Base-by-base conservation (phyloP, 37 sponge, comb jelly and placozoan genomes). In the Geodia barretti region DNA sequence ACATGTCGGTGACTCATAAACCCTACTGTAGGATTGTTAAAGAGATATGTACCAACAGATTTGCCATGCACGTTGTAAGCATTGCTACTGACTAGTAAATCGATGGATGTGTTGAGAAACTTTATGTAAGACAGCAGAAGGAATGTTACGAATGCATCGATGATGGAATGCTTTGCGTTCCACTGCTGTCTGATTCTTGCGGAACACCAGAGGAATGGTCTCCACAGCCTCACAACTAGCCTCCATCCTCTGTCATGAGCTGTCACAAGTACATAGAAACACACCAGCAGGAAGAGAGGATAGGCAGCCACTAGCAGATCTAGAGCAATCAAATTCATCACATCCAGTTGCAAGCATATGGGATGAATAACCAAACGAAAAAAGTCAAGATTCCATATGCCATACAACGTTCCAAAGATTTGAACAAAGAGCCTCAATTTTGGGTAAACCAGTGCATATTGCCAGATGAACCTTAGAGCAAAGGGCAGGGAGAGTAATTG, bases 111-210 rank as follows among this genome's bases (percentile, higher is more conserved):
- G 35, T 37, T 62, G 67, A 62, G 63, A 1, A 78, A 41, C 38
- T 78, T 78, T 34, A 64, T 64, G 42, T 64, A 78, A n/a, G 79
- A 62, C 9, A 78, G 79, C 1, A 78, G 39, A 60, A 78, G 67
- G 2, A 78, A 78, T 1, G 79, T 78, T 28, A 67, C 67, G 38
- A 78, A 78, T 37, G 79, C 67, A 78, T 78, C 79, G 25, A 78
- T 64, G 1, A 78, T 3, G 19, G 79, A 78, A 2, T 61, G 59
- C 20, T 28, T 62, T 64, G 64, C 64, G 2, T 64, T 29, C 66
- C 79, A 78, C 23, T 64, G 62, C 9, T 67, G 59, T 40, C 79
- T 35, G 3, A 78, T 23, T 33, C 68, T 26, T n/a, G 65, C 29
- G 20, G 60, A 36, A 24, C 38, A 8, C 2, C n/a, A 35, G 34